Evolutionary conservation across 2,797 vertebrate species (phyloP).

Genomic region (Trichosurus vulpecula): DNA sequence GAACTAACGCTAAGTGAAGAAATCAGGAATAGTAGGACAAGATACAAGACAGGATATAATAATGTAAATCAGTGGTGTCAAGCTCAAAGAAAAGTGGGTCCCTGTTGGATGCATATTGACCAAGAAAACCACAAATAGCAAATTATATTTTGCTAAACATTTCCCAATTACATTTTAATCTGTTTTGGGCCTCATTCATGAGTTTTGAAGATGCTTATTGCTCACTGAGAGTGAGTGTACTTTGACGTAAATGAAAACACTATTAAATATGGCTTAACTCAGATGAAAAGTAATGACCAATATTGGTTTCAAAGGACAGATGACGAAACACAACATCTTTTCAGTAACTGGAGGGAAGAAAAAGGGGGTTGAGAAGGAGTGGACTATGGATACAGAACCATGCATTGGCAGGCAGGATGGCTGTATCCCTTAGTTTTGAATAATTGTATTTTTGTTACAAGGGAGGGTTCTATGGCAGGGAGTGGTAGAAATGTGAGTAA

Average conservation of each 20-base stretch:
- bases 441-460: neutral
- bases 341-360: neutral
- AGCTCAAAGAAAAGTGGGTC: neutral
- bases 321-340: neutral
- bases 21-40: neutral
- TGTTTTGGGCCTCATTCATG: neutral
- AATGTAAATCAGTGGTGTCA: neutral
- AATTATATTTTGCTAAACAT: neutral
- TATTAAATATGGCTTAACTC: neutral
- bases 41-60: neutral
- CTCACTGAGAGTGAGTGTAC: neutral
- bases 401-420: neutral
- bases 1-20: neutral
- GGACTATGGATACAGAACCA: neutral
- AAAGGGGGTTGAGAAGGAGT: neutral
- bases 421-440: neutral
- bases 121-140: neutral
- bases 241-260: neutral
- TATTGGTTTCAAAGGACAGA: neutral
- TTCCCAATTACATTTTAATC: neutral
- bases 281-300: neutral
- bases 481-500: neutral
- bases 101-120: neutral
- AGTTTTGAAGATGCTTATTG: neutral
- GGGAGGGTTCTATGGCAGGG: neutral